A percentile compares a stretch with the other conserved stretches of the same genome.
phyloP scores from a whole-genome alignment of 2,888 invertebrate genomes.

The Lacanobia oleracea region DNA sequence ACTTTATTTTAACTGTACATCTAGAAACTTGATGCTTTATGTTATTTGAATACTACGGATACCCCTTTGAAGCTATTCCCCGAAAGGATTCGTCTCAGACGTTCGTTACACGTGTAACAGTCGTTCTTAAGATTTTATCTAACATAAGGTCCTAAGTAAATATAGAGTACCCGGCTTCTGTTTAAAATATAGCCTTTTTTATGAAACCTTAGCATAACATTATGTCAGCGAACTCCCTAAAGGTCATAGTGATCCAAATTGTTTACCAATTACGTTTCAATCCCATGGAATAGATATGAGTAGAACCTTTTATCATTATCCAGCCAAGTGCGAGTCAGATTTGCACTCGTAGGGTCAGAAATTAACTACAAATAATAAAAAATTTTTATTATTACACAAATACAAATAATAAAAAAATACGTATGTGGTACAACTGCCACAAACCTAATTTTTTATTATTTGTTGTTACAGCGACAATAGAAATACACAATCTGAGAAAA shows the following conservation, averaged over 20 bases:
- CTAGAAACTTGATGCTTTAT: conserved; percentile 6
- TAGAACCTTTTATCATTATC: not conserved
- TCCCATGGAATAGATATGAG: not conserved
- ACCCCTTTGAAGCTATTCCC: not conserved
- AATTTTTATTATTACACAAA: no score
- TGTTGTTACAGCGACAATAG: no score
- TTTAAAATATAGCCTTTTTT: conserved; percentile 9
- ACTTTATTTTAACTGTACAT: not conserved
- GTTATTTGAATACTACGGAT: conserved; percentile 2
- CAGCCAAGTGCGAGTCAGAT: no score
- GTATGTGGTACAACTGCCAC: no score
- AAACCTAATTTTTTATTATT: no score
- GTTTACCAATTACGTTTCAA: not conserved
- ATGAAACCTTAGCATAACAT: not conserved
- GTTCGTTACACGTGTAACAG: conserved; percentile 6
- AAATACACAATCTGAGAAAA: no score
- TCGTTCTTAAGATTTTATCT: not conserved
- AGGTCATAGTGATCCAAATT: not conserved
- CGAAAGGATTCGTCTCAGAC: conserved; percentile 19
- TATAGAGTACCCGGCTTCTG: conserved; percentile 14
- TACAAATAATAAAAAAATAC: no score
- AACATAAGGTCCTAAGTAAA: conserved; percentile 18
- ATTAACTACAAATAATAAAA: no score
- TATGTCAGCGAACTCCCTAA: not conserved
- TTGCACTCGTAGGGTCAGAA: no score